Evolutionary conservation across 2,888 invertebrate genomes (phyloP), one percentile per base, ranked within the genome.

Genomic region (Hanleya hanleyi): DNA sequence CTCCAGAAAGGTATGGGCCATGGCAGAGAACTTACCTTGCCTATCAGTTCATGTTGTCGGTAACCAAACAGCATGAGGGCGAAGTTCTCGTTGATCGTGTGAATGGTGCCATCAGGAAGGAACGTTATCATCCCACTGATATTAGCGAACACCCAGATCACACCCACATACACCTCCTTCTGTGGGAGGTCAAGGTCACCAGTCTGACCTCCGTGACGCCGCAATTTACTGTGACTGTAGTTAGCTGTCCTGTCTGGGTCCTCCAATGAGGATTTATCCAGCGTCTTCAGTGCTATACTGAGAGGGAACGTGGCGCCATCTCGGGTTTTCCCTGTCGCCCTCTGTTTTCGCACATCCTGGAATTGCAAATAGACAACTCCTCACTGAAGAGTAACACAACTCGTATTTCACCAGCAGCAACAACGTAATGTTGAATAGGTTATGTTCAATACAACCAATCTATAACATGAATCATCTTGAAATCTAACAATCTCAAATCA

Each of bases 81-180:
- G 84, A 94, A 94, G 89, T 94, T 93, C 80, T 94, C 93, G 88
- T 94, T 94, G 81, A 94, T 93, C 0, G 93, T 93, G 3, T 93
- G 93, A 77, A 94, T 93, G 1, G 92, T 90, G n/a, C 94, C 94
- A 74, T 92, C 90, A 15, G 93, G 93, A 78, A 93, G 92, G 0
- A 94, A 92, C 2, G 94, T 93, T 22, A 94, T 91, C 29, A 94
- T 90, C 2, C 94, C 94, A 86, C 94, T 94, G 51, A 94, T 93
- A 85, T 93, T 94, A 84, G 90, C 87, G 81, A 91, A 91, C 64
- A 91, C 90, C 90, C 91, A 90, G 3, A 91, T 76, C 12, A 84
- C 77, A 6, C 84, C 88, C n/a, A 77, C 71, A 71, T 85, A 87
- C 18, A 87, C 75, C 57, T 4, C 57, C 32, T 29, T 57, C 57